Evolutionary conservation across 2,888 invertebrate genomes (phyloP).

Genomic region (Cephus spinipes): DNA sequence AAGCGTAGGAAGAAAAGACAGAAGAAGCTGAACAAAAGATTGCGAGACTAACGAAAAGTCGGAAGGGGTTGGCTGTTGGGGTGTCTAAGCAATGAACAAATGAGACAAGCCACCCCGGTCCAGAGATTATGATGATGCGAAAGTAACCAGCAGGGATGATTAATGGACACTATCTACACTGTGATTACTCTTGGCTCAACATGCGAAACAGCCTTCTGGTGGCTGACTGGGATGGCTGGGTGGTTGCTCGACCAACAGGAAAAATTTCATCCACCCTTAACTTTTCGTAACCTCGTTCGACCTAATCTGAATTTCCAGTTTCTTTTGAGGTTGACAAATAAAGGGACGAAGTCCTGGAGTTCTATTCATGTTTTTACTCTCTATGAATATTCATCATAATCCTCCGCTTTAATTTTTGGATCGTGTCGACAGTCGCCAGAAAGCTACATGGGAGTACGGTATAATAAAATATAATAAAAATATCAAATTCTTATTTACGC

Average conservation of each 20-base stretch:
- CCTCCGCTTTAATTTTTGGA: neutral
- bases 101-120: conserved; percentile 15
- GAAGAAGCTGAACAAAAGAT: neutral
- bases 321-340: neutral
- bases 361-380: neutral
- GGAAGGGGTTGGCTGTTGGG: neutral
- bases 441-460: neutral
- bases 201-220: neutral
- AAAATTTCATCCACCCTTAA: conserved; percentile 12
- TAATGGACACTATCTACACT: conserved; percentile 46
- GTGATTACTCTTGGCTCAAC: conserved; percentile 29
- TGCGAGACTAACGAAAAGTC: neutral
- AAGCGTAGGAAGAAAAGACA: neutral
- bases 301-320: neutral
- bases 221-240: neutral
- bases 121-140: conserved; percentile 48
- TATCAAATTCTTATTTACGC: neutral
- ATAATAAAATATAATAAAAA: neutral
- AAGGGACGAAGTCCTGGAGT: neutral
- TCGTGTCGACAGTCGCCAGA: neutral
- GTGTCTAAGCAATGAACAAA: conserved; percentile 2
- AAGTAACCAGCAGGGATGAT: conserved; percentile 51
- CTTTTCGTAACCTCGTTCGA: neutral
- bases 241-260: conserved; percentile 1
- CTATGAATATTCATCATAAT: neutral